Conservation (phyloP, 1,140 invertebrate species). For the Drosophila auraria region DNA sequence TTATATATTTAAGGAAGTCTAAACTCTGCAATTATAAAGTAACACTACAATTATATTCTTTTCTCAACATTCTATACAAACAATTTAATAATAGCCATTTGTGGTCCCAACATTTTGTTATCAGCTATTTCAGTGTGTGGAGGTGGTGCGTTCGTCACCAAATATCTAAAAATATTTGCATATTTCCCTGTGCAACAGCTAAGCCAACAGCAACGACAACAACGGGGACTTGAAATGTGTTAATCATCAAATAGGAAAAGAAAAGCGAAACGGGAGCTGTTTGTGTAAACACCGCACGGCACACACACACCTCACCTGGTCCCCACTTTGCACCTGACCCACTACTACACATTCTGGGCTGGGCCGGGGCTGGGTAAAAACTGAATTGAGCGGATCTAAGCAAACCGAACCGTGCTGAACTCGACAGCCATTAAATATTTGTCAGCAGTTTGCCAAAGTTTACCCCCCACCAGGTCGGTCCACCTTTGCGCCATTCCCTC, state of each 20-base stretch:
- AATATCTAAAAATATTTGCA: conserved; percentile 19
- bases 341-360: conserved; percentile 9
- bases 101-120: not conserved
- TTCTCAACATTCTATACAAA: not conserved
- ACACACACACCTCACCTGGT: conserved; percentile 9
- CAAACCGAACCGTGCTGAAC: conserved; percentile 41
- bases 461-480: conserved; percentile 3
- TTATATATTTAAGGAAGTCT: too few species aligned
- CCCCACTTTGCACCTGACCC: conserved; percentile 47
- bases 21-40: too few species aligned
- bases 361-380: conserved; percentile 9
- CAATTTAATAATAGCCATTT: not conserved
- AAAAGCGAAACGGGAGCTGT: conserved; percentile 46
- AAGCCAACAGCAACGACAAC: conserved; percentile 21
- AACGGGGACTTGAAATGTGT: conserved; percentile 60
- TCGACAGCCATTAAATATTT: conserved; percentile 69
- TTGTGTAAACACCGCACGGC: conserved; percentile 45
- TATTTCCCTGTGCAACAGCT: conserved; percentile 4
- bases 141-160: not conserved
- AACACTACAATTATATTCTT: too few species aligned
- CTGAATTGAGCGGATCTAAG: conserved; percentile 48
- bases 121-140: not conserved
- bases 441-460: conserved; percentile 70
- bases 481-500: not conserved
- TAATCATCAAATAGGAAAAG: conserved; percentile 63